Conservation (phyloP, 2,888 invertebrate species). For the Tinea pellionella region DNA sequence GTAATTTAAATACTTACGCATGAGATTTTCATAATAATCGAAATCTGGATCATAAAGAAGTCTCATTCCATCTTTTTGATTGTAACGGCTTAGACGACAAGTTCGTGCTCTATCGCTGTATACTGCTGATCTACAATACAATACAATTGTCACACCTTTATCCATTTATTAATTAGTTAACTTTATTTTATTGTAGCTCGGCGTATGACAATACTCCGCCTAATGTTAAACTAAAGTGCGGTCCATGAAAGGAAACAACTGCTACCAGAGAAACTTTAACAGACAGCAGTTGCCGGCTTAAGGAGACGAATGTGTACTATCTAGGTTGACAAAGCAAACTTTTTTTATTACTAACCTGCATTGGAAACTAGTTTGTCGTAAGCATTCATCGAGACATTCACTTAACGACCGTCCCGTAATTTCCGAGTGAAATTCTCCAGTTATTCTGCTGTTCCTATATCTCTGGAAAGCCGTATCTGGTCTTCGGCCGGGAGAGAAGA, state of each 20-base stretch:
- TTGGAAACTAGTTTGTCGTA: conserved; percentile 89
- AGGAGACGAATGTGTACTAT: too few species aligned
- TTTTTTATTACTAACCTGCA: conserved; percentile 81
- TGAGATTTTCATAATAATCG: conserved; percentile 92
- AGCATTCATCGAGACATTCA: conserved; percentile 90
- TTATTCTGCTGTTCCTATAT: conserved; percentile 86
- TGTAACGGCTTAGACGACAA: conserved; percentile 86
- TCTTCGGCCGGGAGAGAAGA: conserved; percentile 82
- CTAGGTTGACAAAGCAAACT: too few species aligned
- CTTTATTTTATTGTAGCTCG: too few species aligned
- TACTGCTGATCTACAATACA: conserved; percentile 79
- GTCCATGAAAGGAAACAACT: too few species aligned
- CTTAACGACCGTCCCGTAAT: conserved; percentile 88
- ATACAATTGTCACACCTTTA: neutral
- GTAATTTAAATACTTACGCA: conserved; percentile 77
- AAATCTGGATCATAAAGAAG: conserved; percentile 92
- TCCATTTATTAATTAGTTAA: too few species aligned
- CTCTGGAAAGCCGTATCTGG: conserved; percentile 92
- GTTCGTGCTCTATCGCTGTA: conserved; percentile 88
- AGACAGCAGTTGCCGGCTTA: too few species aligned
- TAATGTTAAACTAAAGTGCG: too few species aligned
- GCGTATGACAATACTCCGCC: too few species aligned
- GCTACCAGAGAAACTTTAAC: too few species aligned
- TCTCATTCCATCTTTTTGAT: conserved; percentile 88
- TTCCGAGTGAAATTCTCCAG: conserved; percentile 90